Base-by-base conservation (phyloP, 2,797 vertebrate genomes). In the Decapterus maruadsi region DNA sequence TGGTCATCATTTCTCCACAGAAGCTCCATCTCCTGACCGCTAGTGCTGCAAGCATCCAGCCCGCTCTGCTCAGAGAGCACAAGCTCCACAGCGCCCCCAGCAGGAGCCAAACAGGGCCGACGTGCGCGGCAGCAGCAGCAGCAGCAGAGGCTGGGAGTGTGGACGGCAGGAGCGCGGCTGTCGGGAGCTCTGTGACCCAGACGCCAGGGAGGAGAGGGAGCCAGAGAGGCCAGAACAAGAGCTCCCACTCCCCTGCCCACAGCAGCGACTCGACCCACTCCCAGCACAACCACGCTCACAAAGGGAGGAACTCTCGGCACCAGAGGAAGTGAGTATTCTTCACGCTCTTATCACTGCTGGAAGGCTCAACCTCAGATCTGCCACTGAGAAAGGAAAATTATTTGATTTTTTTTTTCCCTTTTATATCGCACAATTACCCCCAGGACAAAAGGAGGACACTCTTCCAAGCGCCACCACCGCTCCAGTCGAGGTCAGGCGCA, bases 221-320 rank as follows among this genome's bases (percentile, higher is more conserved):
- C 77, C 94, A 95, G 85, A 94, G 90, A 79, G 74, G 92, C 57
- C 74, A 92, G 85, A 90, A 94, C 89, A 93, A 92, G 92, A 87
- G 46, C 91, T 92, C 95, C 19, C 94, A 92, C 60, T 96, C 96
- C 19, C 95, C 96, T 13, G 95, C 95, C 68, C 94, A 95, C 85
- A 99, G 97, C 96, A 98, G 97, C 53, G 97, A 97, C 93, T 98
- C 97, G 0, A 94, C 93, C 34, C 96, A 94, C 57, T 95, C 85
- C 80, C 92, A 31, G 86, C 94, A 86, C 63, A 91, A 92, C 84
- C 89, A 87, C 75, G 20, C 85, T 6, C 85, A 96, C 84, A 95
- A 95, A 93, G 95, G 92, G 79, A 96, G 95, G 73, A 91, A 82
- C 48, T 82, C 93, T 16, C 95, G 95, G 2, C 95, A 95, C 51